Conservation (phyloP, 2,888 invertebrate genomes). For the Oscheius sp. region DNA sequence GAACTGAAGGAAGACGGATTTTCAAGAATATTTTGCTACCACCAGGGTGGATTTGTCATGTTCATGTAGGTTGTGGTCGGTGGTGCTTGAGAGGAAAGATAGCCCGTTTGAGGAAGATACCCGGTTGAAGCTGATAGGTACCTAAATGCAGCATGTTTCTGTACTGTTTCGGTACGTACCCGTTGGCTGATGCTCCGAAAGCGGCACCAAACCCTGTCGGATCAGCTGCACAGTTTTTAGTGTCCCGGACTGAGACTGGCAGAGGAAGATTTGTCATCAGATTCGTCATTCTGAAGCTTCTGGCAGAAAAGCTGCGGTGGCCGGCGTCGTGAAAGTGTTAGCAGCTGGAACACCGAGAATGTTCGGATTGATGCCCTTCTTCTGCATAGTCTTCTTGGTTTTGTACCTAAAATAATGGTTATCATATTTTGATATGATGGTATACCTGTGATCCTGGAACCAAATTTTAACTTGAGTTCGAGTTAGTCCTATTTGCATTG, state of each 20-base stretch:
- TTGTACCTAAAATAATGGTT: conserved; percentile 60
- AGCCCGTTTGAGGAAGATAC: conserved; percentile 53
- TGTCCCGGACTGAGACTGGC: conserved; percentile 52
- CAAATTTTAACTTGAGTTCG: conserved; percentile 91
- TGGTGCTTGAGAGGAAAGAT: conserved; percentile 44
- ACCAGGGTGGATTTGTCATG: conserved; percentile 23
- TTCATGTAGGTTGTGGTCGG: conserved; percentile 35
- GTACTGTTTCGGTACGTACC: conserved; percentile 4
- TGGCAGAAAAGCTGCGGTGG: conserved; percentile 31
- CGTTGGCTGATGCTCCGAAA: conserved; percentile 44
- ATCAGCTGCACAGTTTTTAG: conserved; percentile 40
- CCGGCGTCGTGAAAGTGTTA: conserved; percentile 30
- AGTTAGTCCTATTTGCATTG: conserved; percentile 91
- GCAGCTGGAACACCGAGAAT: conserved; percentile 15
- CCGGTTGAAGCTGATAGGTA: conserved; percentile 52
- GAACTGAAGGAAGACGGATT: conserved; percentile 17
- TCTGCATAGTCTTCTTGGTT: conserved; percentile 68
- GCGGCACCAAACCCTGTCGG: conserved; percentile 40
- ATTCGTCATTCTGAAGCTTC: conserved; percentile 44
- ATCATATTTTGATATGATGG: too few relatives aligned
- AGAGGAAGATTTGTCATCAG: conserved; percentile 35
- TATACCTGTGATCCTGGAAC: conserved; percentile 85
- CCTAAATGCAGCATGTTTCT: conserved; percentile 15
- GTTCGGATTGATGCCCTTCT: conserved; percentile 50
- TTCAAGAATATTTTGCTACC: conserved; percentile 1